Conservation (phyloP, 2,113 vertebrate genomes). For the Corvus cornix region DNA sequence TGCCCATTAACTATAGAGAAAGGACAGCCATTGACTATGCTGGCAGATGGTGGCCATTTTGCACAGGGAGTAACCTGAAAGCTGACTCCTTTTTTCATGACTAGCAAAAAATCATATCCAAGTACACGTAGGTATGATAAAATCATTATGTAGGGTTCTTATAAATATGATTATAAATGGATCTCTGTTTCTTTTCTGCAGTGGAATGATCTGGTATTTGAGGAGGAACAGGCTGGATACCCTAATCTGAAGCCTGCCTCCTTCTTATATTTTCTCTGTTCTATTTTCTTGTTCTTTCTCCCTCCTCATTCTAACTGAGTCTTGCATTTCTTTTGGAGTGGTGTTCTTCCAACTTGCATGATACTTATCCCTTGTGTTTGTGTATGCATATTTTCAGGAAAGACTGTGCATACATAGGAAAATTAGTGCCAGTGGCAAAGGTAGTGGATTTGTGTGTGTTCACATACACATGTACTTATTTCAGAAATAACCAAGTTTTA, state of each 20-base stretch:
- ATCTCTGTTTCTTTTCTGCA: background rate
- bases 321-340: background rate
- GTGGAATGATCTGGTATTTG: background rate
- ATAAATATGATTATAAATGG: background rate
- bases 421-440: background rate
- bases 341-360: background rate
- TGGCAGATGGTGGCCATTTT: background rate
- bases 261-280: background rate
- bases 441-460: background rate
- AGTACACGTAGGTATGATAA: background rate
- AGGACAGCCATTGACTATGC: background rate
- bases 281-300: background rate
- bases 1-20: background rate
- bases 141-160: background rate
- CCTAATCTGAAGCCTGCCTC: background rate
- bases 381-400: background rate
- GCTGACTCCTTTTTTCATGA: background rate
- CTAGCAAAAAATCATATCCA: background rate
- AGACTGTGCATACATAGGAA: background rate
- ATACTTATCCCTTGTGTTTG: background rate
- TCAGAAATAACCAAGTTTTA: background rate
- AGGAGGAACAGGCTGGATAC: background rate
- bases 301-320: background rate
- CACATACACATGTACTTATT: background rate
- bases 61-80: background rate